phyloP scores from a whole-genome alignment of 2,888 invertebrate genomes.

The Teinopalpus imperialis region DNA sequence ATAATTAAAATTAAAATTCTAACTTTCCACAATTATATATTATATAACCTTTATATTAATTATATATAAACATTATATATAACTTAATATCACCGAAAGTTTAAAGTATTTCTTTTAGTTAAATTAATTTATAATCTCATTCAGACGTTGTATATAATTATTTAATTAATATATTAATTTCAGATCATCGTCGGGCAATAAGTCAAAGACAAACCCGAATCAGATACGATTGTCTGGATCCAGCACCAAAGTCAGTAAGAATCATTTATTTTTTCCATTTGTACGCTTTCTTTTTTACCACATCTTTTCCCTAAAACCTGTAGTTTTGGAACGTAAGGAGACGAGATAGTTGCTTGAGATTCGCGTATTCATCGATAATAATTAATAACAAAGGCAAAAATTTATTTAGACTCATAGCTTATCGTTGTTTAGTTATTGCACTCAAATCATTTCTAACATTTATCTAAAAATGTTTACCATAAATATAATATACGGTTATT shows the following conservation, averaged over 20 bases:
- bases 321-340: slow-evolving; percentile 35
- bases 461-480: no score
- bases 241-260: slow-evolving; percentile 99
- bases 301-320: slow-evolving; percentile 31
- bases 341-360: slow-evolving; percentile 3
- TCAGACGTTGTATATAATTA: no score
- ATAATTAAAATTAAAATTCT: no score
- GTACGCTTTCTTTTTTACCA: slow-evolving; percentile 69
- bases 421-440: no score
- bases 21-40: no score
- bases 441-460: not conserved
- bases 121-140: no score
- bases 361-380: not conserved
- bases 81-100: no score
- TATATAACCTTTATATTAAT: no score
- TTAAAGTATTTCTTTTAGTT: no score
- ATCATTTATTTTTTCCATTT: slow-evolving; percentile 83
- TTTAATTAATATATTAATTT: no score
- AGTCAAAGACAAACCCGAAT: slow-evolving; percentile 77
- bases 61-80: no score
- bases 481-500: no score
- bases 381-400: not conserved
- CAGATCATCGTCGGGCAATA: slow-evolving; percentile 79
- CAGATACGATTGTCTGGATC: slow-evolving; percentile 82
- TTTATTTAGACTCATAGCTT: not conserved